Conservation (phyloP, 2,888 invertebrate species). For the Cepaea hortensis region DNA sequence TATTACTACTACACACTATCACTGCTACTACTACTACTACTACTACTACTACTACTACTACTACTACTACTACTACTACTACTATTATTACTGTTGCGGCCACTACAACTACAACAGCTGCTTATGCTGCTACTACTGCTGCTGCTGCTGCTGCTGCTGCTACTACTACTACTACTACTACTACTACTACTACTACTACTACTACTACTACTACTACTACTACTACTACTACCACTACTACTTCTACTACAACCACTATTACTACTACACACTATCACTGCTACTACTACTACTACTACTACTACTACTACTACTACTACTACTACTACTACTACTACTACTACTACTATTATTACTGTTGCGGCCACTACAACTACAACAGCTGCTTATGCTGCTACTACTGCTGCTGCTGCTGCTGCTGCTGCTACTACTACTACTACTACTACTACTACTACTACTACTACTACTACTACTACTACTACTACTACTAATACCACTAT, state of each 20-base stretch:
- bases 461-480: conserved; percentile 15
- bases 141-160: no score
- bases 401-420: not conserved
- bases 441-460: not conserved
- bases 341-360: conserved; percentile 25
- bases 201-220: conserved; percentile 5
- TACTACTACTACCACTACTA: no score
- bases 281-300: not conserved
- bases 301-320: conserved; percentile 22
- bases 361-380: not conserved
- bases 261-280: no score
- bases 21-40: conserved; percentile 25
- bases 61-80: no score
- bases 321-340: conserved; percentile 27
- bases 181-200: not conserved
- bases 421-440: not conserved
- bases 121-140: not conserved
- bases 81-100: not conserved
- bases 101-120: conserved; percentile 13
- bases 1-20: conserved; percentile 1
- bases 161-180: no score
- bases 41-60: not conserved
- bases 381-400: conserved; percentile 1
- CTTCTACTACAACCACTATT: no score
- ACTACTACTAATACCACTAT: conserved; percentile 12